Evolutionary conservation across 2,113 vertebrate genomes (phyloP), one percentile per base, ranked within the genome.

Genomic region (Tautogolabrus adspersus): DNA sequence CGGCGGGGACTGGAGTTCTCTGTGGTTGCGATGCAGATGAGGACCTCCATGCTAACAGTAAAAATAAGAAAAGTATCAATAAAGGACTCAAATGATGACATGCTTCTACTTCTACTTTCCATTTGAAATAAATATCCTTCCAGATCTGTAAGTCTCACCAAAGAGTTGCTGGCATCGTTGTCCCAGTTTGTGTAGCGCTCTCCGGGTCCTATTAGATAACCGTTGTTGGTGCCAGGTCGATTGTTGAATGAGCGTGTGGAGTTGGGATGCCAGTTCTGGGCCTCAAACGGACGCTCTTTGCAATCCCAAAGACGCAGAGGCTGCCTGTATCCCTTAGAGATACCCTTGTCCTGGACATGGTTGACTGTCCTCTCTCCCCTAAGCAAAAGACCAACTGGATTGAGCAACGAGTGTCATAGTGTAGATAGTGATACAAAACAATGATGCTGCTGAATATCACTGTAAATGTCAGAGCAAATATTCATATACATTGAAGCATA

Each of bases 211-310:
- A 87, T 79, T 47, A 90, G 91, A 81, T 95, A 95, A 44, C 94
- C 87, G 46, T 87, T 93, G 30, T 92, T 92, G 74, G 57, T 56
- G 58, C 93, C 92, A 21, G 90, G 88, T 19, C 94, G 90, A 21
- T 92, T 94, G 73, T 95, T 82, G 89, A 91, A 93, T n/a, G 89
- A 84, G 66, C 81, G 91, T 3, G 79, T 46, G 37, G 90, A 82
- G 80, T 88, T 83, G 59, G 83, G 95, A 79, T 96, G 96, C 91
- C 95, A 96, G 68, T 87, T 93, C 77, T 96, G 95, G n/a, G 92
- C 91, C 72, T 95, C 95, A 22, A 95, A 95, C 22, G 92, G 83
- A 83, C 93, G 94, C 18, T 95, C 94, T 77, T 96, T 94, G 66
- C 92, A 90, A 51, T 96, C 95, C 95, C 96, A 97, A 16, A 94